Conservation (phyloP, 2,797 vertebrate species). For the Hyperoplus immaculatus region DNA sequence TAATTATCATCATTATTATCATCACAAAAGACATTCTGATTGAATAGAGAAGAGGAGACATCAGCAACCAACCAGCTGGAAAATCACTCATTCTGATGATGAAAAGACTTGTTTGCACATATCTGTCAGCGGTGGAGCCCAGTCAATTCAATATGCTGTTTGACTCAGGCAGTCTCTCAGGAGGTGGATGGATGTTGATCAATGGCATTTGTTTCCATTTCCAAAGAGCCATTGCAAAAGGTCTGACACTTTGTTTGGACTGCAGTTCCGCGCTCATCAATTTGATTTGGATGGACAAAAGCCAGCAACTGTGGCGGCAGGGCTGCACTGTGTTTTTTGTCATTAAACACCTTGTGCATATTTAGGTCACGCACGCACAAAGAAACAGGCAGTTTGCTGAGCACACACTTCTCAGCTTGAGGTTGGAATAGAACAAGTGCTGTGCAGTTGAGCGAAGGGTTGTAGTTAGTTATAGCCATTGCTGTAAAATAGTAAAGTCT, state of each 20-base stretch:
- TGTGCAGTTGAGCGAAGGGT: neutral
- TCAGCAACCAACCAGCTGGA: constrained; percentile 37
- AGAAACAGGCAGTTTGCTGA: constrained; percentile 19
- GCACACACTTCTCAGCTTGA: constrained; percentile 17
- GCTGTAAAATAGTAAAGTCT: neutral
- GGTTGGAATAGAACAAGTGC: constrained; percentile 13
- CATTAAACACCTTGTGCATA: constrained; percentile 40
- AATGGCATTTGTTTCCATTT: constrained; percentile 64
- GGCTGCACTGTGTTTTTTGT: neutral
- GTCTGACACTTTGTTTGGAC: constrained; percentile 52
- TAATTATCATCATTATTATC: constrained; percentile 39
- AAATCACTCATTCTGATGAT: constrained; percentile 31
- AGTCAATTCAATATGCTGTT: constrained; percentile 54
- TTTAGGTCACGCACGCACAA: constrained; percentile 21
- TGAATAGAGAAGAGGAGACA: constrained; percentile 26
- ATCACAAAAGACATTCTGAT: constrained; percentile 30
- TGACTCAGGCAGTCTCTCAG: constrained; percentile 43
- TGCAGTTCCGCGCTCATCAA: constrained; percentile 33
- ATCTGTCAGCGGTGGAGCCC: constrained; percentile 17
- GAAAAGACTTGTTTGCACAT: constrained; percentile 33
- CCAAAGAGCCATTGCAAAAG: constrained; percentile 47
- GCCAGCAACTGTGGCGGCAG: constrained; percentile 26
- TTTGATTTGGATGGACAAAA: constrained; percentile 56
- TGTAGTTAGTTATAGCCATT: neutral
- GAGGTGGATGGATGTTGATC: constrained; percentile 47